Evolutionary conservation across 2,113 vertebrate genomes (phyloP).

Genomic region (Kryptolebias marmoratus): DNA sequence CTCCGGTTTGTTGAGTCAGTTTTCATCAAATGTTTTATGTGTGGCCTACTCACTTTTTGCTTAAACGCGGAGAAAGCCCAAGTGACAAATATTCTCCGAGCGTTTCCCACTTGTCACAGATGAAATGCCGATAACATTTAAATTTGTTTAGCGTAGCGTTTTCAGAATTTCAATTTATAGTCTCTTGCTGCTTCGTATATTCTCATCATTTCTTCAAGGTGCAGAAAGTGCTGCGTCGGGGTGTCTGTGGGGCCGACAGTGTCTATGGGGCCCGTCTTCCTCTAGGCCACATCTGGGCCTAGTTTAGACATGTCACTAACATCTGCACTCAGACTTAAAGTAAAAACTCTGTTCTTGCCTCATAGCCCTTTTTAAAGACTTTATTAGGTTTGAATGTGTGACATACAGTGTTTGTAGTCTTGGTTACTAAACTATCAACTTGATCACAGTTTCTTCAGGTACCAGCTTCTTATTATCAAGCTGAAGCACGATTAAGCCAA

Average conservation of each 20-base stretch:
- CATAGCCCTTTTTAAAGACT: background rate
- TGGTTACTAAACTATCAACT: constrained; percentile 11
- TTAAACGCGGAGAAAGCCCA: background rate
- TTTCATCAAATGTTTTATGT: too few relatives aligned
- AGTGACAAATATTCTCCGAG: background rate
- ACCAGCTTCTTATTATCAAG: constrained; percentile 14
- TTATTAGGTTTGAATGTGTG: constrained; percentile 14
- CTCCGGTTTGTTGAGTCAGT: too few relatives aligned
- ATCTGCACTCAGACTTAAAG: constrained; percentile 46
- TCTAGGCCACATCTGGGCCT: constrained; percentile 57
- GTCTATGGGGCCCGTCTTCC: constrained; percentile 48
- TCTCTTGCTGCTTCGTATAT: constrained; percentile 5
- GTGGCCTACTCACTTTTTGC: background rate
- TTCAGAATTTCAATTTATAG: background rate
- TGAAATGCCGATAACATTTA: background rate
- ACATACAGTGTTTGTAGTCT: constrained; percentile 18
- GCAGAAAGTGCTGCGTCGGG: constrained; percentile 58
- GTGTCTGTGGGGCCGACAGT: constrained; percentile 32
- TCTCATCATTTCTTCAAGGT: constrained; percentile 4
- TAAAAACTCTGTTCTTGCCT: constrained; percentile 8
- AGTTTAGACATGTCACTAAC: constrained; percentile 60
- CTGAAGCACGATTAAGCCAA: background rate
- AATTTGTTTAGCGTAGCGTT: background rate
- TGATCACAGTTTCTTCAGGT: constrained; percentile 13
- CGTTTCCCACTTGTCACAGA: background rate